Base-by-base conservation (phyloP, 2,888 invertebrate genomes). In the Microctonus brassicae region DNA sequence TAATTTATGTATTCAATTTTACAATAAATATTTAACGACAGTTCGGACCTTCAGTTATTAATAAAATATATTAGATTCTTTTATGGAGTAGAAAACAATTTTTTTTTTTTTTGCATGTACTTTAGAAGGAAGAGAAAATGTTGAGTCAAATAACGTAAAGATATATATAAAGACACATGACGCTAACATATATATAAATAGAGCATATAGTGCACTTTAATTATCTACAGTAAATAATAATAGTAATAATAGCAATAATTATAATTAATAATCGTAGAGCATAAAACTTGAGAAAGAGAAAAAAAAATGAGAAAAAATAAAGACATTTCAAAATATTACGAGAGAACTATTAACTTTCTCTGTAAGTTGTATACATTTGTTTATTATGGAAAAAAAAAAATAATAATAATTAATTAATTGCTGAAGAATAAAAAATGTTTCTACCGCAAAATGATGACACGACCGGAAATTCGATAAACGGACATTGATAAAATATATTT, bases 311-410 rank as follows among this genome's bases (percentile, higher is more conserved):
- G 36, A 39, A 11, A 29, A 47, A 39, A 5, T 17, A 47, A 47
- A 47, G 47, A 47, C 17, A 47, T 7, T 47, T 17, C 6, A 47
- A 17, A 47, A 47, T 47, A 47, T 17, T 17, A 47, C 47, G 17
- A 47, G 47, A n/a, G 53, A 70, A 69, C 58, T 66, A 74, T 74
- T 64, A 74, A 74, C 74, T 72, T 74, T 74, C 72, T 29, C 26
- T 52, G 33, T 42, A 53, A 17, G 64, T 29, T 29, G 17, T 47
- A 6, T 7, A 47, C 17, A 5, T 1, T 47, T 47, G 20, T 17
- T n/a, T 3, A 17, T 17, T 47, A 47, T 47, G 3, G 47, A 20
- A 47, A 20, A 47, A 13, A 17, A 5, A 42, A 42, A 13, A 42
- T 3, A 24, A 26, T 33, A 58, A 34, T 4, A 47, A 47, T 17